Evolutionary conservation across 1,140 invertebrate genomes (phyloP), one percentile per base, ranked within the genome.

Genomic region (Lysiphlebus fabarum): DNA sequence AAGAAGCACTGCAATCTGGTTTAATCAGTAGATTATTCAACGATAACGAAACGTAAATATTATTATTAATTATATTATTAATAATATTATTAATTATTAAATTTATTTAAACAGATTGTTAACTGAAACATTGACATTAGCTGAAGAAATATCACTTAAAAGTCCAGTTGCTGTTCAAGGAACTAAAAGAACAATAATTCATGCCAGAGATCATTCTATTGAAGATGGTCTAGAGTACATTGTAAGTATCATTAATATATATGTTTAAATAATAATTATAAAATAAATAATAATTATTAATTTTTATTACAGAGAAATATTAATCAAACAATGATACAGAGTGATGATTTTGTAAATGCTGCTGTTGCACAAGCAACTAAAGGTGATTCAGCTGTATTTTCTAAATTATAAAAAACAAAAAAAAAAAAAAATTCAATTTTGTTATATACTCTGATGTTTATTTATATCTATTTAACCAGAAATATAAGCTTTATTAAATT

Each of bases 81-180:
- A 26, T 26, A 26, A 26, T 1, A 26, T 26, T 1, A 10, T 40
- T 41, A 43, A 17, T 44, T 42, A 49, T 61, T 7, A 51, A 38
- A 6, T 47, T 60, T 54, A 61, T 56, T 66, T 65, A 77, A 80
- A 53, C 64, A 88, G 87, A 55, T 76, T 93, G 77, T 67, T 97
- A 8, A 78, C 83, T 40, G 84, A 82, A 56, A 89, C 90, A 0
- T 55, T 95, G 1, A 81, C 86, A 36, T 57, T 93, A 55, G 96
- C 94, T 33, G 82, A 84, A 67, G 65, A 79, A 43, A 97, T 99
- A 65, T 91, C 95, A 10, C 71, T 69, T n/a, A 95, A 95, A 78
- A 96, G 93, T 82, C 96, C 96, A 7, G 88, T 98, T 34, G 96
- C 95, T 4, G 88, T 98, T 10, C 95, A 98, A 79, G 86, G 86